These are phyloP conservation scores for Trypoxylon attenuatum DNA, from an alignment of 2,888 invertebrate genomes.

Conservation along the genomic window DNA sequence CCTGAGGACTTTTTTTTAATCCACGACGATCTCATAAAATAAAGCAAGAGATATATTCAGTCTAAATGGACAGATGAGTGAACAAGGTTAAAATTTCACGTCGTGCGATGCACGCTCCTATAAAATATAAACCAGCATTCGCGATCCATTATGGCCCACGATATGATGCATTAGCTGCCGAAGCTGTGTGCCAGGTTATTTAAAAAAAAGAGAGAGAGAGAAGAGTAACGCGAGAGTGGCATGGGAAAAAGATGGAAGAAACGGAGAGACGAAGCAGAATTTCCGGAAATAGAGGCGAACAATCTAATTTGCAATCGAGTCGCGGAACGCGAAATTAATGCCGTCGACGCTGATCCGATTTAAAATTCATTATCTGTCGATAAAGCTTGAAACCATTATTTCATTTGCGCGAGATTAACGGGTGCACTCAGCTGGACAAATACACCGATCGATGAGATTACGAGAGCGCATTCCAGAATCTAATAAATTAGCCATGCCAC, in stretches of 20 bases:
- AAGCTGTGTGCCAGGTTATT: too few relatives aligned
- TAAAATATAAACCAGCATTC: too few relatives aligned
- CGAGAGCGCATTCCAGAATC: slow-evolving; percentile 55
- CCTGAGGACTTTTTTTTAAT: too few relatives aligned
- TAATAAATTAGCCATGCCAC: slow-evolving; percentile 60
- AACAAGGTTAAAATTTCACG: too few relatives aligned
- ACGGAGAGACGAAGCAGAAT: background rate
- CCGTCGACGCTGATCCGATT: slow-evolving; percentile 56
- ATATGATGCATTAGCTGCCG: too few relatives aligned
- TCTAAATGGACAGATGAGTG: too few relatives aligned
- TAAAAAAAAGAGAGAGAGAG: background rate
- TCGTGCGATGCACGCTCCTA: too few relatives aligned
- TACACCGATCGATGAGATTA: slow-evolving; percentile 59
- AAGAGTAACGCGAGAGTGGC: too few relatives aligned
- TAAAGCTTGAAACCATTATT: slow-evolving; percentile 60
- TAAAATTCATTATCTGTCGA: slow-evolving; percentile 60
- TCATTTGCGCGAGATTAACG: slow-evolving; percentile 60
- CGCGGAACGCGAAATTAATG: slow-evolving; percentile 53
- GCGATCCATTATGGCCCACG: too few relatives aligned
- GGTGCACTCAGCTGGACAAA: slow-evolving; percentile 58
- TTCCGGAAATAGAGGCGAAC: slow-evolving; percentile 33
- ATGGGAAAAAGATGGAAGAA: background rate
- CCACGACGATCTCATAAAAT: too few relatives aligned
- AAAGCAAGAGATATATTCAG: too few relatives aligned
- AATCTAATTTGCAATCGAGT: slow-evolving; percentile 55